Base-by-base conservation (phyloP, 1,140 invertebrate species). In the Orchesella cincta region DNA sequence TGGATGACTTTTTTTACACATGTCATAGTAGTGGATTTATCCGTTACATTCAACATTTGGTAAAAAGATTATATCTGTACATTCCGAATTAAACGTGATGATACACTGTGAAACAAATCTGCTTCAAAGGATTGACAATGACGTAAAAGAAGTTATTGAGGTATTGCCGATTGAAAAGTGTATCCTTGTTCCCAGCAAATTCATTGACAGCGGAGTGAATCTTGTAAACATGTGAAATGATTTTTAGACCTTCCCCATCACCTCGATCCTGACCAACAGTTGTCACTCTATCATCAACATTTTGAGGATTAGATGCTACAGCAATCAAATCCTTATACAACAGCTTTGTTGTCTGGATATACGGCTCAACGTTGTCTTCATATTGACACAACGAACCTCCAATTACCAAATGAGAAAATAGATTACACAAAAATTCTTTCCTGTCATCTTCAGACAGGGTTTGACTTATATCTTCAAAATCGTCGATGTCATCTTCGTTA, bases 341-440 rank as follows among this genome's bases (percentile, higher is more conserved):
- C 28, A 78, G 78, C 84, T 88, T 90, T 0, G 89, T 87, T 8
- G 85, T 78, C 23, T 88, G 83, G 16, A 91, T 81, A 81, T 91
- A 91, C 8, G 88, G 88, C 54, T 89, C 81, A 26, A 91, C 76
- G 8, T 80, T 83, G 78, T 90, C 89, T 81, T 91, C 90, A 81
- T 87, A 90, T 81, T 91, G 90, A 82, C 90, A 91, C 23, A 89
- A 84, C 54, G 83, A 80, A 5, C 90, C 90, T 2, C 90, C 90
- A 28, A 91, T 83, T 76, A 88, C 88, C 1, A 91, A 78, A 82
- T 91, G 86, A 79, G 86, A 83, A 77, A 91, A 89, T 36, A 91
- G 81, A 20, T 82, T 83, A 81, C 89, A 91, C 23, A 91, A 83
- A 78, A 91, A 90, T 83, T 91, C 88, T 16, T 86, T 80, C 64